Base-by-base conservation (phyloP, 2,113 vertebrate species). In the Panthera leo region DNA sequence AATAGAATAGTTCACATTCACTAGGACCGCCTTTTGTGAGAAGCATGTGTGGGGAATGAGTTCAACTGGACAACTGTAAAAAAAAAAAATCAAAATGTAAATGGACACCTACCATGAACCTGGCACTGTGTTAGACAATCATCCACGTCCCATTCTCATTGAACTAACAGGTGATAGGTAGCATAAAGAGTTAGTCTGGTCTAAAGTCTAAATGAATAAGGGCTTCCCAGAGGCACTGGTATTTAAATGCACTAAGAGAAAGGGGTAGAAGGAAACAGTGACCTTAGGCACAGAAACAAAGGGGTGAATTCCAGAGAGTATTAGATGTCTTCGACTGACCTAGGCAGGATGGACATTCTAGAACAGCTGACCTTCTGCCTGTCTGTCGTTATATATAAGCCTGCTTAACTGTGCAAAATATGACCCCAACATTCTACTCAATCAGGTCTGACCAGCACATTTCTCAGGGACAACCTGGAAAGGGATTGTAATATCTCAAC, bases 111-210 rank as follows among this genome's bases (percentile, higher is more conserved):
- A 31, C 34, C 7, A 14, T 5, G 5, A 91, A 19, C 15, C 29
- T 2, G 4, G 25, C 18, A 39, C 19, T 53, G 3, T 14, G 8
- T n/a, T 29, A 45, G 31, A 8, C 7, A 68, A 61, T 79, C n/a
- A 70, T 31, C 29, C 29, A 65, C 1, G 0, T 16, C 10, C 34
- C 15, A 0, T 1, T 71, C n/a, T 29, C 25, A 0, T 27, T 31
- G 7, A 39, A 88, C 70, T 70, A 68, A 83, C 2, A 76, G 29
- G 13, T 51, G 23, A 75, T 5, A 63, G 29, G 8, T 0, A 68
- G 12, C 7, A 78, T 48, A 84, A 82, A 36, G 14, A 73, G 4
- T 10, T 12, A 9, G 5, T 68, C 82, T 78, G 23, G 2, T n/a
- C 45, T 61, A 34, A 21, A 10, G 12, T 80, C 15, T 42, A 34